phyloP scores from a whole-genome alignment of 2,113 vertebrate genomes.

The Cyphotilapia sp. region DNA sequence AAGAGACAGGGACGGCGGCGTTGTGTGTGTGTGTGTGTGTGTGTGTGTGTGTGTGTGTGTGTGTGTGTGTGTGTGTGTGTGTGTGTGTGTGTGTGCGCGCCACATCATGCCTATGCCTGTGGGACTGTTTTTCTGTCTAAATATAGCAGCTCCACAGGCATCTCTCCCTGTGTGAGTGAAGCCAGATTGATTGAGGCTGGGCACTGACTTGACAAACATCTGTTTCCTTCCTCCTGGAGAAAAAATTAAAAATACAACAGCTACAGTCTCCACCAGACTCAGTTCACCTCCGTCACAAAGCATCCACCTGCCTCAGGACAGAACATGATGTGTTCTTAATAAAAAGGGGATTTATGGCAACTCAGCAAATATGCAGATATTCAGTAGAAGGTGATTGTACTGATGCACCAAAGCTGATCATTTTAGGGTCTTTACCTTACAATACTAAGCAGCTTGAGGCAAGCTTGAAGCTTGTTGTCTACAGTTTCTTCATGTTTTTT shows the following conservation, averaged over 20 bases:
- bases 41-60: background rate
- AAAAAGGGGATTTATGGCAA: background rate
- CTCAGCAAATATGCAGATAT: background rate
- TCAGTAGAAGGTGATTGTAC: background rate
- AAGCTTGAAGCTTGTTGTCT: background rate
- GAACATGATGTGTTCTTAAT: background rate
- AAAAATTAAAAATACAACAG: background rate
- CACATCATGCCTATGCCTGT: background rate
- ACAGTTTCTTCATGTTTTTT: background rate
- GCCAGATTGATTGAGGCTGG: slow-evolving; percentile 26
- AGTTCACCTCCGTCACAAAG: background rate
- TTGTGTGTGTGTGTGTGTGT: background rate
- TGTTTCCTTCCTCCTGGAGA: slow-evolving; percentile 19
- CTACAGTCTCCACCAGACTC: background rate
- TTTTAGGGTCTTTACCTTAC: background rate
- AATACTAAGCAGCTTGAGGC: background rate
- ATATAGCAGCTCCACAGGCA: slow-evolving; percentile 2
- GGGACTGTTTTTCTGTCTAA: slow-evolving; percentile 4
- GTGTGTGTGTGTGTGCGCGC: background rate
- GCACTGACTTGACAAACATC: slow-evolving; percentile 40
- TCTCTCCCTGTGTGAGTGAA: background rate
- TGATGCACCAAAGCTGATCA: background rate
- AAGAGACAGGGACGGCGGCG: too few species aligned
- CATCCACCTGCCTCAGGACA: background rate
- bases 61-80: background rate